Conservation (phyloP, 2,113 vertebrate species). For the Nematolebias whitei region DNA sequence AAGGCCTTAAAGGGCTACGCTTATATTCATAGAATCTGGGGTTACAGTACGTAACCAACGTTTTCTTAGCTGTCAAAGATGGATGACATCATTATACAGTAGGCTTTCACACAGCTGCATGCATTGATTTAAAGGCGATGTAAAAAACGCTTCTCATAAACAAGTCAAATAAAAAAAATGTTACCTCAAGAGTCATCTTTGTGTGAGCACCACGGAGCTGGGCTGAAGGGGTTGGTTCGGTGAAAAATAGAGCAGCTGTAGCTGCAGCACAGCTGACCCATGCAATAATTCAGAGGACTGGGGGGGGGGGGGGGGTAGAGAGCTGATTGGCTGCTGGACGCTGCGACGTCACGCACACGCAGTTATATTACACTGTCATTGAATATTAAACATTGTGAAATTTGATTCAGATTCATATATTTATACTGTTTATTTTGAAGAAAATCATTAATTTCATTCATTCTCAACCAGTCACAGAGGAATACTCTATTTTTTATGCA, state of each 20-base stretch:
- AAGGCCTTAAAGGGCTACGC: no score
- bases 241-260: conserved; percentile 49
- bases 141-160: no score
- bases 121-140: not conserved
- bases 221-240: conserved; percentile 1
- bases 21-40: no score
- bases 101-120: not conserved
- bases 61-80: conserved; percentile 43
- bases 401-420: no score
- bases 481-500: not conserved
- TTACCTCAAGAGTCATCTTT: conserved; percentile 66
- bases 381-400: not conserved
- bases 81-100: conserved; percentile 25
- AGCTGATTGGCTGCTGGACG: not conserved
- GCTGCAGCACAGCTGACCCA: conserved; percentile 54
- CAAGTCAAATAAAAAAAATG: not conserved
- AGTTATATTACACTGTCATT: not conserved
- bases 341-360: not conserved
- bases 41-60: no score
- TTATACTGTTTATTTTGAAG: no score
- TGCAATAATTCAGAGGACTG: conserved; percentile 1
- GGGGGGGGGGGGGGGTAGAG: not conserved
- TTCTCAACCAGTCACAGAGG: not conserved
- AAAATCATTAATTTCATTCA: no score
- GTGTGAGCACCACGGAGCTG: not conserved